Conservation (phyloP, 1,140 invertebrate genomes). For the Drosophila sproati region DNA sequence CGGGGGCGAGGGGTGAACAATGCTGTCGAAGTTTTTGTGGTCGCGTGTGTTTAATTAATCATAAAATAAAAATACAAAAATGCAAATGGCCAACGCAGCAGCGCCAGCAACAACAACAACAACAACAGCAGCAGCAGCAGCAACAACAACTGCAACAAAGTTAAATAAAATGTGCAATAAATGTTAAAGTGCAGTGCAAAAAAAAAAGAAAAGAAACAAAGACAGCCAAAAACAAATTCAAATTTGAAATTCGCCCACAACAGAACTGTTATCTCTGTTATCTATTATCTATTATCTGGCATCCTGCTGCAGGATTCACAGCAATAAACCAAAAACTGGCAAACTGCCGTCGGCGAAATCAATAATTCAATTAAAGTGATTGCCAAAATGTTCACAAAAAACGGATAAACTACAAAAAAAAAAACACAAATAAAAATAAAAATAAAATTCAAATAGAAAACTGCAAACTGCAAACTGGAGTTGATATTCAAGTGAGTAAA, state of each 20-base stretch:
- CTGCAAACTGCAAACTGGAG: neutral
- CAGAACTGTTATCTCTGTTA: neutral
- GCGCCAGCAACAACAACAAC: conserved; percentile 27
- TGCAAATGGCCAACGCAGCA: conserved; percentile 56
- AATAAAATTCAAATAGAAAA: neutral
- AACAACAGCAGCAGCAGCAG: conserved; percentile 10
- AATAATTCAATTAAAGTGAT: conserved; percentile 2
- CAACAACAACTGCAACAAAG: conserved; percentile 20
- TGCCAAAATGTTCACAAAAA: conserved; percentile 1
- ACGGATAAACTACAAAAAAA: conserved; percentile 8
- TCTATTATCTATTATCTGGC: no score
- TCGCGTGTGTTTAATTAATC: conserved; percentile 81
- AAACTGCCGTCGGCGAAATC: conserved; percentile 30
- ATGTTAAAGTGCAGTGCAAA: conserved; percentile 14
- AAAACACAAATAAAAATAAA: neutral
- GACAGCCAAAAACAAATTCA: neutral
- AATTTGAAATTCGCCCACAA: neutral
- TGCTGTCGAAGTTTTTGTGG: conserved; percentile 48
- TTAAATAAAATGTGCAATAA: conserved; percentile 38
- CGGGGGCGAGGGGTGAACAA: conserved; percentile 18
- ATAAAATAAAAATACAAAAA: conserved; percentile 63
- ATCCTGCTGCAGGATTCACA: conserved; percentile 7
- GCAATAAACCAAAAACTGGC: neutral
- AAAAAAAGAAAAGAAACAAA: neutral
- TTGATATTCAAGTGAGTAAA: neutral